These are phyloP conservation scores for Formicarius rufipectus DNA, from an alignment of 2,113 vertebrate genomes.

Conservation along the genomic window DNA sequence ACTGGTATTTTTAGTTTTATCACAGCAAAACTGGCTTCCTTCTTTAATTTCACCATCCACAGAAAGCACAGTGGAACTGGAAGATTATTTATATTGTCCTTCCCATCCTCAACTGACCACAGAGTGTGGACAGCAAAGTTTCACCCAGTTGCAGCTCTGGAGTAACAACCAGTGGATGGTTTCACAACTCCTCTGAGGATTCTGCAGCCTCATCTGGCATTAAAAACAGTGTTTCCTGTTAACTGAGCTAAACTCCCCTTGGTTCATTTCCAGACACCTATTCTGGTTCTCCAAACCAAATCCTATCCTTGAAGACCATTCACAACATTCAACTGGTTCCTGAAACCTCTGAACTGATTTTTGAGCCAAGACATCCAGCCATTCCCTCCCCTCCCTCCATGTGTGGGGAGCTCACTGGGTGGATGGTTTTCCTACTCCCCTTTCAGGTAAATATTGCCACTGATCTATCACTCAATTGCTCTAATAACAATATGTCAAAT, in stretches of 20 bases:
- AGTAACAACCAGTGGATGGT: not conserved
- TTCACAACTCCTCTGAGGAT: not conserved
- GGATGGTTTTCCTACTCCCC: not conserved
- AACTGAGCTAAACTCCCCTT: not conserved
- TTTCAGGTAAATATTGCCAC: not conserved
- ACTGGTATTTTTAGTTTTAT: constrained; percentile 31
- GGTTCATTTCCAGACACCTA: not conserved
- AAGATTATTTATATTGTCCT: not conserved
- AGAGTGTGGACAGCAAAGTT: not conserved
- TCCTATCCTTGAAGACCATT: not conserved
- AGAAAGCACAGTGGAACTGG: not conserved
- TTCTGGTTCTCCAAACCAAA: not conserved
- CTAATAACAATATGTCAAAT: not conserved
- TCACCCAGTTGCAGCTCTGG: not conserved
- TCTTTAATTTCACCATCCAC: not conserved
- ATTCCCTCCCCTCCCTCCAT: not conserved
- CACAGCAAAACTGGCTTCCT: not conserved
- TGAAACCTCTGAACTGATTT: not conserved
- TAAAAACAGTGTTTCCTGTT: not conserved
- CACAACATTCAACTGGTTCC: not conserved
- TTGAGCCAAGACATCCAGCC: not conserved
- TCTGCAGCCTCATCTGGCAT: not conserved
- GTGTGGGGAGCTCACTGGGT: not conserved
- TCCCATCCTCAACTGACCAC: not conserved
- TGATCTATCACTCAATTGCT: not conserved